A percentile compares a stretch with the other conserved stretches of the same genome.
These are phyloP conservation scores for Sciurus niger DNA, from an alignment of 2,113 vertebrate species.

Conservation along the genomic window DNA sequence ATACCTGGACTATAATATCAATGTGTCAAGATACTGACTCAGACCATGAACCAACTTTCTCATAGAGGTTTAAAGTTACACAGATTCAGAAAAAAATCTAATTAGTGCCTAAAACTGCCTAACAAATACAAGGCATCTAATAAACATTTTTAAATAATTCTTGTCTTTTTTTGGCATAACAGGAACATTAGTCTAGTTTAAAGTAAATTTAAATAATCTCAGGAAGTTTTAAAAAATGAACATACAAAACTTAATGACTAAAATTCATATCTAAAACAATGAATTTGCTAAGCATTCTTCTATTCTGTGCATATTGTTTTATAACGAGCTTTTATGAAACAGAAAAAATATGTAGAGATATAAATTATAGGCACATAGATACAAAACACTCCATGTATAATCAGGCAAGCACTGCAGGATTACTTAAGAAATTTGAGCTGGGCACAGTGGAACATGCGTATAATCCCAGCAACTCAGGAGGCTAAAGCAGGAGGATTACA, in stretches of 20 bases:
- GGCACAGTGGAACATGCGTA: too few relatives aligned
- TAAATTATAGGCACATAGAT: not conserved
- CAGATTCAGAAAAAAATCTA: slow-evolving; percentile 57
- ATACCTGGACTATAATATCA: slow-evolving; percentile 10
- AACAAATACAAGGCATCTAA: not conserved
- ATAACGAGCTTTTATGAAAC: slow-evolving; percentile 16
- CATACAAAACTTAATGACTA: slow-evolving; percentile 31
- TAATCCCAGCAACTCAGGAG: too few relatives aligned
- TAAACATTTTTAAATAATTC: slow-evolving; percentile 40
- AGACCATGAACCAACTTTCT: not conserved
- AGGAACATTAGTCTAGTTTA: slow-evolving; percentile 46
- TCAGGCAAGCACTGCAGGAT: slow-evolving; percentile 3
- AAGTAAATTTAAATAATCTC: slow-evolving; percentile 45
- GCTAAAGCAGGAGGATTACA: too few relatives aligned
- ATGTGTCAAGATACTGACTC: slow-evolving; percentile 35
- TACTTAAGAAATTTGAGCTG: not conserved
- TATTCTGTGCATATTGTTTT: not conserved
- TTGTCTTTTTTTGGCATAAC: not conserved
- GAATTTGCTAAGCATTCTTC: not conserved
- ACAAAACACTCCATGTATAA: not conserved
- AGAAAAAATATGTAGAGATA: slow-evolving; percentile 28
- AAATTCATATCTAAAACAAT: slow-evolving; percentile 46
- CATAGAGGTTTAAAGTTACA: not conserved
- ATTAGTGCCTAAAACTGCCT: slow-evolving; percentile 10
- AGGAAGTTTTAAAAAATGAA: slow-evolving; percentile 50